Base-by-base conservation (phyloP, 1,140 invertebrate species). In the Ceratina calcarata region DNA sequence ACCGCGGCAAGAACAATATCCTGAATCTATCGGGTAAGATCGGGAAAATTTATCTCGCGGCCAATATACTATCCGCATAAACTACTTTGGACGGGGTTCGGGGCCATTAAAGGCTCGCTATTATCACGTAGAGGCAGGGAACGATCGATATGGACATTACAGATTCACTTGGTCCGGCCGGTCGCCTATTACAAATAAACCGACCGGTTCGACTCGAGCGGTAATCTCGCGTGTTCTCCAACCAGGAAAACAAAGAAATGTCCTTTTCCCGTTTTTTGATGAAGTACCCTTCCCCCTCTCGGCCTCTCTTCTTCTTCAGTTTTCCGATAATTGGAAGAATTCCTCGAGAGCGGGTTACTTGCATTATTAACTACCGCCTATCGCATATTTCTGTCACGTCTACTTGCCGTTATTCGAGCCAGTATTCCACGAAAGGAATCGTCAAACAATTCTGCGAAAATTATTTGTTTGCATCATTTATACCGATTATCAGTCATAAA, bases 241-340 rank as follows among this genome's bases (percentile, higher is more conserved):
- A n/a, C 3, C 24, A 8, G 64, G 77, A 68, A 55, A 62, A 58
- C 55, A 62, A 53, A 78, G 70, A 78, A 65, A 53, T 13, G 22
- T 57, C 20, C 32, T 60, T 60, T 55, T 71, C 73, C 53, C 37
- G 37, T 45, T 45, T 45, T 72, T 77, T 83, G 77, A 84, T 75
- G n/a, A 80, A 84, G 71, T 68, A 16, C 71, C 18, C 60, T 45
- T 27, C 15, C 32, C 20, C 1, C 37, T 10, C 37, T 6, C 3
- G 10, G 10, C 37, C 37, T 2, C 37, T 6, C 37, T 45, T 3
- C 37, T 20, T 27, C 55, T 53, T 32, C 60, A 32, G 66, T 83
- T 80, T 80, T 80, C 76, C 76, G 58, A 82, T 83, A 78, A 83
- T 83, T 83, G 82, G 74, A 78, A 69, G 64, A 82, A 83, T 83